A percentile compares a stretch with the other conserved stretches of the same genome.
These are phyloP conservation scores for Cygnus olor DNA, from an alignment of 2,797 vertebrate species.

Conservation along the genomic window DNA sequence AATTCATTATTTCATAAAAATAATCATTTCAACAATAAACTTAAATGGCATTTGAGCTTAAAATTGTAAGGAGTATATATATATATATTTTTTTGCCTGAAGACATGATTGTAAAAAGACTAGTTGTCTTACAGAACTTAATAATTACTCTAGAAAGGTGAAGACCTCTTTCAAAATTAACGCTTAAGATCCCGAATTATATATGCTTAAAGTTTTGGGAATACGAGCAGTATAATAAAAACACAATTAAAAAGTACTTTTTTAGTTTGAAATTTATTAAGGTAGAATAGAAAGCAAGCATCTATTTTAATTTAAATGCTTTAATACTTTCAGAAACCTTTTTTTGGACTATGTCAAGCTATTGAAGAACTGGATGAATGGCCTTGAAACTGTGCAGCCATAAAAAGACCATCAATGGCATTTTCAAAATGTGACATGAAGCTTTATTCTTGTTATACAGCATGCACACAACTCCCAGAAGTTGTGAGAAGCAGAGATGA, in stretches of 20 bases:
- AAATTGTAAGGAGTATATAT: not conserved
- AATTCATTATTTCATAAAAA: not conserved
- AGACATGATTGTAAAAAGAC: not conserved
- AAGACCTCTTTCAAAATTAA: not conserved
- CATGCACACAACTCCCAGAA: not conserved
- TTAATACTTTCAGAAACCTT: not conserved
- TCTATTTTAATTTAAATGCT: conserved; percentile 8
- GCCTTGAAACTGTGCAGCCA: conserved; percentile 8
- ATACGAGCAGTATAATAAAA: not conserved
- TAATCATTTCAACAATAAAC: not conserved
- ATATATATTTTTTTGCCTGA: not conserved
- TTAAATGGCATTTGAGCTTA: not conserved
- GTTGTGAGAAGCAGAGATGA: not conserved
- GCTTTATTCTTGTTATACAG: not conserved
- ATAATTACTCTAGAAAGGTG: not conserved
- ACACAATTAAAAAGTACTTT: not conserved
- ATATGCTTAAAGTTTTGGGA: not conserved
- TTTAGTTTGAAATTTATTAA: not conserved
- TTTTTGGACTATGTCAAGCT: not conserved
- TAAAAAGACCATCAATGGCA: not conserved
- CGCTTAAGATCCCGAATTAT: not conserved
- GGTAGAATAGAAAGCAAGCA: not conserved
- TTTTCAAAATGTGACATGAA: conserved; percentile 5
- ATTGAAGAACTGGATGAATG: not conserved
- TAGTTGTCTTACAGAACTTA: not conserved